A percentile compares a stretch with the other conserved stretches of the same genome.
Evolutionary conservation across 35 echinoderm and acorn worm species (phyloP).

Genomic region (Strongylocentrotus purpuratus): DNA sequence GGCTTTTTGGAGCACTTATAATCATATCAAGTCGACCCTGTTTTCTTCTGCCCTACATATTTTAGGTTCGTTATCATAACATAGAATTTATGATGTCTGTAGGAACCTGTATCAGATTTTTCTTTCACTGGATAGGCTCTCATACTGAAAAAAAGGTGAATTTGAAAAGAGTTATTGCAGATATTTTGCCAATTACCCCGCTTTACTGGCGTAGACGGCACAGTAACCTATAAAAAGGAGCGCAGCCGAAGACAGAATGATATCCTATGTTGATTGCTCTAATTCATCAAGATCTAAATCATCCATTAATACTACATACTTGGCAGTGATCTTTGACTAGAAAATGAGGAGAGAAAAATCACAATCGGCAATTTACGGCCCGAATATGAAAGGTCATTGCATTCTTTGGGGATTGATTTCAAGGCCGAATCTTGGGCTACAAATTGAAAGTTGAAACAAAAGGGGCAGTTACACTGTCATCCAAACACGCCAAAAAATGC

Average conservation of each 20-base stretch:
- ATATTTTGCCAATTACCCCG: neutral
- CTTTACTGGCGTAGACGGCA: neutral
- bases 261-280: neutral
- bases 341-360: constrained; percentile 18
- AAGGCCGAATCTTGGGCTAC: neutral
- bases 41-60: neutral
- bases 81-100: neutral
- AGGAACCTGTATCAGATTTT: neutral
- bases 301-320: neutral
- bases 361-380: neutral
- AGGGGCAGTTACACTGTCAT: no score
- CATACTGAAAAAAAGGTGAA: neutral
- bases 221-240: neutral
- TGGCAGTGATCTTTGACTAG: neutral
- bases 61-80: neutral
- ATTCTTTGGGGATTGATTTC: constrained; percentile 4
- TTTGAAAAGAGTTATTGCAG: neutral
- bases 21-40: neutral
- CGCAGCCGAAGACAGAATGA: neutral
- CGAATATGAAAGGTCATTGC: neutral
- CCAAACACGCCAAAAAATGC: no score
- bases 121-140: neutral
- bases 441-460: constrained; percentile 7
- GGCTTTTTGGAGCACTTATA: neutral
- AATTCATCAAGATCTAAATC: neutral